Percentiles rank a stretch among this genome's conserved stretches.
Conservation (phyloP, 2,888 invertebrate genomes). For the Caenorhabditis uteleia region DNA sequence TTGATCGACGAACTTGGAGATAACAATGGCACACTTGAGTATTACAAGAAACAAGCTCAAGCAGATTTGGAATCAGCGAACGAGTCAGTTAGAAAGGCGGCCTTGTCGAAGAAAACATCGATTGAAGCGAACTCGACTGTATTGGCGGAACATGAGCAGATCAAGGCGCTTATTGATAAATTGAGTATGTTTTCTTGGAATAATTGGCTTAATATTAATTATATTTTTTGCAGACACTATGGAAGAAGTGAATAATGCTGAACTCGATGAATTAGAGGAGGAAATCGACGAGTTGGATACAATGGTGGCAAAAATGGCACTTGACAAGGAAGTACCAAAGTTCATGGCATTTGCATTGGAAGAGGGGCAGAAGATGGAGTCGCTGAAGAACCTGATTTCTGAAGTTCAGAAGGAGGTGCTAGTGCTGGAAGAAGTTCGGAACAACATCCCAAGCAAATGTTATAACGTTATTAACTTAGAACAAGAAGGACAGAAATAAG, state of each 20-base stretch:
- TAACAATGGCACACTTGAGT: slow-evolving; percentile 45
- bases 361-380: slow-evolving; percentile 34
- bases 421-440: slow-evolving; percentile 82
- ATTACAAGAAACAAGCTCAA: slow-evolving; percentile 53
- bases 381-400: slow-evolving; percentile 42
- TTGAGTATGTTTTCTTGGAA: slow-evolving; percentile 24
- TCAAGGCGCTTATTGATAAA: slow-evolving; percentile 55
- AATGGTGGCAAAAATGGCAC: slow-evolving; percentile 40
- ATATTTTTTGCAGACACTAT: slow-evolving; percentile 61
- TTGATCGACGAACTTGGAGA: slow-evolving; percentile 46
- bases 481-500: slow-evolving; percentile 62
- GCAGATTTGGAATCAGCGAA: slow-evolving; percentile 52
- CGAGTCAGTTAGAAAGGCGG: slow-evolving; percentile 54
- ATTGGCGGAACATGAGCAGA: slow-evolving; percentile 39
- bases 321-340: slow-evolving; percentile 48
- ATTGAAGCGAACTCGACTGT: slow-evolving; percentile 49
- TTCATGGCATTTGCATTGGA: slow-evolving; percentile 36
- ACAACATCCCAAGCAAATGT: slow-evolving; percentile 81
- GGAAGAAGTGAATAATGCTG: slow-evolving; percentile 68
- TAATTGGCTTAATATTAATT: not conserved
- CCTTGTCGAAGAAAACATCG: slow-evolving; percentile 55
- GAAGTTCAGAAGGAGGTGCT: slow-evolving; percentile 74
- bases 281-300: slow-evolving; percentile 60
- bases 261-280: slow-evolving; percentile 70
- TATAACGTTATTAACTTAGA: slow-evolving; percentile 75